Conservation (phyloP, 2,113 vertebrate genomes). For the Ranitomeya imitator region DNA sequence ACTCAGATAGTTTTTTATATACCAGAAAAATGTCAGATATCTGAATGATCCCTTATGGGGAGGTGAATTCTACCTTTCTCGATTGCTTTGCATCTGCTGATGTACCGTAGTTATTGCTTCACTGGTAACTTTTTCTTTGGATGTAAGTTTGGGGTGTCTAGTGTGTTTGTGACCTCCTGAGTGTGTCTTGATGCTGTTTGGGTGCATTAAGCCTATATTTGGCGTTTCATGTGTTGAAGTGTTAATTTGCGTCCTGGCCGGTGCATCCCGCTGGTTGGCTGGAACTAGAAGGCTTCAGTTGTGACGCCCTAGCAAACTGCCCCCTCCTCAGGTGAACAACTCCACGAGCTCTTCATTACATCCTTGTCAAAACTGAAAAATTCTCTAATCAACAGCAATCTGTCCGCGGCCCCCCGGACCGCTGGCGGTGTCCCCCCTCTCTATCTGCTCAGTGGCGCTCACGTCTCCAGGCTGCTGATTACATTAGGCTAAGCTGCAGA, state of each 20-base stretch:
- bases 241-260: not conserved
- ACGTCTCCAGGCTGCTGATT: conserved; percentile 86
- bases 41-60: no score
- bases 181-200: not conserved
- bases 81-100: not conserved
- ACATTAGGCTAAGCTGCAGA: conserved; percentile 86
- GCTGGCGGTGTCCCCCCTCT: conserved; percentile 74
- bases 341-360: conserved; percentile 84
- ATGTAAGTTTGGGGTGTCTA: not conserved
- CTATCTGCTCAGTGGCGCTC: conserved; percentile 74
- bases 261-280: not conserved
- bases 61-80: no score
- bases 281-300: conserved; percentile 1
- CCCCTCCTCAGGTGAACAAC: conserved; percentile 76
- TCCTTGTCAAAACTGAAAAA: conserved; percentile 87
- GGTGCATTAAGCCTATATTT: not conserved
- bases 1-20: no score
- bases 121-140: not conserved
- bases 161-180: no score
- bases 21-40: no score
- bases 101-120: not conserved
- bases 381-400: conserved; percentile 82
- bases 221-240: not conserved
- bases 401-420: conserved; percentile 72
- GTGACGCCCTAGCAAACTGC: conserved; percentile 52